Percentiles rank a stretch among this genome's conserved stretches.
These are phyloP conservation scores for Aphis gossypii DNA, from an alignment of 1,140 invertebrate genomes.

Conservation along the genomic window DNA sequence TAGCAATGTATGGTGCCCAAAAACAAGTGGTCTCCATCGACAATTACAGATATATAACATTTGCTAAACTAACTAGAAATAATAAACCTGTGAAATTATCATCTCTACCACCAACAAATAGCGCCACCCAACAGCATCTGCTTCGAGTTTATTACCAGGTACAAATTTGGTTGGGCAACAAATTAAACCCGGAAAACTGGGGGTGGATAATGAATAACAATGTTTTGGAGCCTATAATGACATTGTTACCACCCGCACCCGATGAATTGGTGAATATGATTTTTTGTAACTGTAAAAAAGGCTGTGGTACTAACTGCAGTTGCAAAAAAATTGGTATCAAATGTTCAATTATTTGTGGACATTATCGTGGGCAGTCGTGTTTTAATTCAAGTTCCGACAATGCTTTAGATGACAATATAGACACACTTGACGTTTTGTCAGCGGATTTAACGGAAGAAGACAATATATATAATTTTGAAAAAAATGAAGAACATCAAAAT, in stretches of 20 bases:
- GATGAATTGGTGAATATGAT: no score
- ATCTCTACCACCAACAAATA: neutral
- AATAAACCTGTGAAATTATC: neutral
- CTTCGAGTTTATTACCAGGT: neutral
- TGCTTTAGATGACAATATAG: neutral
- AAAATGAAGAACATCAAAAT: constrained; percentile 20
- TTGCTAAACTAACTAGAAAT: neutral
- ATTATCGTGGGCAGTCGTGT: neutral
- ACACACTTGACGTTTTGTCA: neutral
- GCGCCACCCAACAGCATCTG: neutral
- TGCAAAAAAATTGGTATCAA: no score
- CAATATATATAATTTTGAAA: neutral
- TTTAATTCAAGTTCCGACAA: neutral
- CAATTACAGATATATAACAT: neutral
- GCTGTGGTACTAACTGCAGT: no score
- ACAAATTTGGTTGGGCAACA: neutral
- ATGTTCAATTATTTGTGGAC: no score
- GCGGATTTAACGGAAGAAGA: neutral
- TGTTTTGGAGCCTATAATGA: neutral
- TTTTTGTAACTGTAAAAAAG: no score
- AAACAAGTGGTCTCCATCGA: neutral
- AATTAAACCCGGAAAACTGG: neutral
- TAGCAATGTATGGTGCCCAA: constrained; percentile 7
- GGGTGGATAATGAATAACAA: neutral
- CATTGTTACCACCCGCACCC: no score